Conservation (phyloP, 2,797 vertebrate genomes). For the Rousettus madagascariensis region DNA sequence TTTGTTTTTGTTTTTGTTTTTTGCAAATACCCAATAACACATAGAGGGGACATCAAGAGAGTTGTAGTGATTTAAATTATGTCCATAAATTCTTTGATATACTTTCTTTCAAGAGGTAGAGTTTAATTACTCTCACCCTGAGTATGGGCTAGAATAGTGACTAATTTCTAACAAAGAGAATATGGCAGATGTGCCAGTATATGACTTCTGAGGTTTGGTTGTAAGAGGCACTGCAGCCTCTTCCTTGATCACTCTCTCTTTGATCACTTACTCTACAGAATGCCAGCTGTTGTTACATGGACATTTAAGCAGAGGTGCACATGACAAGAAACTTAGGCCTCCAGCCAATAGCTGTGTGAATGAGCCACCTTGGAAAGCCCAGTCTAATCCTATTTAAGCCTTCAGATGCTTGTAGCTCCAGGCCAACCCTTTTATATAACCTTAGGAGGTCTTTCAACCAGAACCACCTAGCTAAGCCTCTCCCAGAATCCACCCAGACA, state of each 20-base stretch:
- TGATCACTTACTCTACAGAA: background rate
- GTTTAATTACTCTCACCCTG: background rate
- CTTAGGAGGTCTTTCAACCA: background rate
- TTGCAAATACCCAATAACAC: background rate
- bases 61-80: background rate
- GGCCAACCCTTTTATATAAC: background rate
- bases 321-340: conserved; percentile 15
- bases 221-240: background rate
- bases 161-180: background rate
- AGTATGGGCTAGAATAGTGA: background rate
- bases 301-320: background rate
- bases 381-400: background rate
- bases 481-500: background rate
- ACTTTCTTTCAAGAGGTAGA: background rate
- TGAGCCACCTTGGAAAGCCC: background rate
- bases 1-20: background rate
- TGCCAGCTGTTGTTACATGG: background rate
- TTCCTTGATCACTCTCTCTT: background rate
- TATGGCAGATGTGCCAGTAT: background rate
- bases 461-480: background rate
- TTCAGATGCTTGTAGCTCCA: background rate
- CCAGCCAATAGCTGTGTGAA: background rate
- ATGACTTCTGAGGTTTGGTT: background rate
- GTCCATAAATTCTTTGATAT: background rate
- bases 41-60: background rate